Evolutionary conservation across 2,797 vertebrate genomes (phyloP).

Genomic region (Phrynocephalus guinanensis): DNA sequence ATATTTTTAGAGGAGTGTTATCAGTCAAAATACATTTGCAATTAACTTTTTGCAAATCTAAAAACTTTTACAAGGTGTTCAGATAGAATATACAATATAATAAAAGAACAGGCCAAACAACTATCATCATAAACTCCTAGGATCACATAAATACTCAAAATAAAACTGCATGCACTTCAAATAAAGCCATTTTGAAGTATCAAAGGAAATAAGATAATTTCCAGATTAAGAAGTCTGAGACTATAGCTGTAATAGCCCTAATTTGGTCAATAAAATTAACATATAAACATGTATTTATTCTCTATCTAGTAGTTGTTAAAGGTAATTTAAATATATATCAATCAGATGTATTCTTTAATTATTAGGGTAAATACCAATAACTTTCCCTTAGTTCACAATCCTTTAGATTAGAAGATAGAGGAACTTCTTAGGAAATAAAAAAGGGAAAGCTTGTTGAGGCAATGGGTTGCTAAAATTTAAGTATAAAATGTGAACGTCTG

Average conservation of each 20-base stretch:
- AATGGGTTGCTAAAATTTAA: not conserved
- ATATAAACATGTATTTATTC: not conserved
- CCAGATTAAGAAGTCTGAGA: not conserved
- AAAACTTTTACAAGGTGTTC: slow-evolving; percentile 12
- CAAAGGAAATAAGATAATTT: not conserved
- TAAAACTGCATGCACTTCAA: not conserved
- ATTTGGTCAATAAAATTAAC: slow-evolving; percentile 1
- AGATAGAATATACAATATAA: not conserved
- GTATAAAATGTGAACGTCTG: not conserved
- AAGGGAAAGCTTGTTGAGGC: not conserved
- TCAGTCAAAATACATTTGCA: slow-evolving; percentile 51
- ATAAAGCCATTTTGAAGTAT: not conserved
- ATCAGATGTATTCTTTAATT: not conserved
- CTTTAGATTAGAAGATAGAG: slow-evolving; percentile 1
- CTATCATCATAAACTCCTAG: not conserved
- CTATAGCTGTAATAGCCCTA: not conserved
- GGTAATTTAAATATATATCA: not conserved
- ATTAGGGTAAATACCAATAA: not conserved
- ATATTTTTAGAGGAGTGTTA: slow-evolving; percentile 37
- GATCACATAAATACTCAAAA: not conserved
- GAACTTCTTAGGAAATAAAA: not conserved
- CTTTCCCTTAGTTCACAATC: not conserved
- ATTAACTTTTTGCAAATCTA: slow-evolving; percentile 13
- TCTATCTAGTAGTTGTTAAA: slow-evolving; percentile 10
- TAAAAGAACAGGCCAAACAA: not conserved